These are phyloP conservation scores for Agrotis ipsilon DNA, from an alignment of 2,888 invertebrate genomes.

Conservation along the genomic window DNA sequence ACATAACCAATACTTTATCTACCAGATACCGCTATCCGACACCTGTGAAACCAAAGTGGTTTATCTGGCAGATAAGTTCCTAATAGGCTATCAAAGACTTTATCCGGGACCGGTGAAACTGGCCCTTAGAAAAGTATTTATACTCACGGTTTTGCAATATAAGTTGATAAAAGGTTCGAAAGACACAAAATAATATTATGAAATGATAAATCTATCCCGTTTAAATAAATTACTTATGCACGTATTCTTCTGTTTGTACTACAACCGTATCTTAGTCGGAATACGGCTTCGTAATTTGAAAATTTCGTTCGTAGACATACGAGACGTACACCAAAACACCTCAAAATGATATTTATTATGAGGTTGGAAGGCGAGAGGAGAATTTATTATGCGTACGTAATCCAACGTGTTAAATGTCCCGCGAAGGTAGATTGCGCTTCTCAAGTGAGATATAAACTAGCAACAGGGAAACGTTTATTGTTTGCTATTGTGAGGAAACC, in stretches of 20 bases:
- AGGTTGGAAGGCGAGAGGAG: slow-evolving; percentile 37
- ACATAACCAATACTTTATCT: too few species aligned
- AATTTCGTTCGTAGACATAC: slow-evolving; percentile 17
- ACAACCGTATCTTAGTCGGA: background rate
- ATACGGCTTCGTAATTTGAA: slow-evolving; percentile 30
- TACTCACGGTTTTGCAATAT: too few species aligned
- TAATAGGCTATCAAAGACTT: too few species aligned
- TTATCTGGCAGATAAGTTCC: too few species aligned
- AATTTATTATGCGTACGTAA: slow-evolving; percentile 59
- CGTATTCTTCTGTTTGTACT: background rate
- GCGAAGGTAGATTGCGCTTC: slow-evolving; percentile 48
- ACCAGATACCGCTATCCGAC: too few species aligned
- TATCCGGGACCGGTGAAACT: too few species aligned
- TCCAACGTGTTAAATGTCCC: slow-evolving; percentile 53
- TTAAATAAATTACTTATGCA: background rate
- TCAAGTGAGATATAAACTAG: slow-evolving; percentile 47
- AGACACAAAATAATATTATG: too few species aligned
- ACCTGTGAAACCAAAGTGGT: too few species aligned
- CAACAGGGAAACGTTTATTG: slow-evolving; percentile 15
- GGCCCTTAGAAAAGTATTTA: too few species aligned
- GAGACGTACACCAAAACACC: slow-evolving; percentile 25
- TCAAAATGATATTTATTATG: slow-evolving; percentile 58
- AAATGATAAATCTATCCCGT: too few species aligned
- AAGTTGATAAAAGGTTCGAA: too few species aligned
- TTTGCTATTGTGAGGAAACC: slow-evolving; percentile 12